Percentiles rank a stretch among this genome's conserved stretches.
Conservation (phyloP, 2,888 invertebrate species). For the Volucella bombylans region DNA sequence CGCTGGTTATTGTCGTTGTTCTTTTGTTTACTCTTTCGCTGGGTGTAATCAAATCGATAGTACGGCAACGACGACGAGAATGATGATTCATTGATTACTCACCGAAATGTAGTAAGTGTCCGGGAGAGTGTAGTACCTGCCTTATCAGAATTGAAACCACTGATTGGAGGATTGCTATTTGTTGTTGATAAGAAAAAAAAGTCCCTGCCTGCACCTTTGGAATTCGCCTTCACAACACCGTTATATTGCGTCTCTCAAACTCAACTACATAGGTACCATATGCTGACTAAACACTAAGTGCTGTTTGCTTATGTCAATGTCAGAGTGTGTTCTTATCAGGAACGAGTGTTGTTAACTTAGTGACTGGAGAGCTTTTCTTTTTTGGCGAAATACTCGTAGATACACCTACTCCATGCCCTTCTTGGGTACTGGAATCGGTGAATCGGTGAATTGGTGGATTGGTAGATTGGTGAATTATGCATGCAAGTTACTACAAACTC, state of each 20-base stretch:
- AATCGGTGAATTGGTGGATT: too few species aligned
- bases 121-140: too few species aligned
- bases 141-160: too few species aligned
- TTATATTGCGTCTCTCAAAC: too few species aligned
- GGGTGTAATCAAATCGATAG: conserved; percentile 36
- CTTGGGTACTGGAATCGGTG: not conserved
- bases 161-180: too few species aligned
- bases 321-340: conserved; percentile 51
- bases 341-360: not conserved
- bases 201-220: too few species aligned
- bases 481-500: not conserved
- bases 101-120: conserved; percentile 13
- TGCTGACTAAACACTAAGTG: not conserved
- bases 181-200: too few species aligned
- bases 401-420: conserved; percentile 27
- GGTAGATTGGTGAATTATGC: too few species aligned
- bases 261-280: too few species aligned
- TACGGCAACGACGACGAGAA: not conserved
- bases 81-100: conserved; percentile 63
- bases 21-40: conserved; percentile 2
- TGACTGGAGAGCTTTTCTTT: conserved; percentile 22
- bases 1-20: not conserved
- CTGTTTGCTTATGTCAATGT: conserved; percentile 45
- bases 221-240: too few species aligned
- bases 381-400: conserved; percentile 13